Evolutionary conservation across 2,888 invertebrate genomes (phyloP).

Genomic region (Ophion slaviceki): DNA sequence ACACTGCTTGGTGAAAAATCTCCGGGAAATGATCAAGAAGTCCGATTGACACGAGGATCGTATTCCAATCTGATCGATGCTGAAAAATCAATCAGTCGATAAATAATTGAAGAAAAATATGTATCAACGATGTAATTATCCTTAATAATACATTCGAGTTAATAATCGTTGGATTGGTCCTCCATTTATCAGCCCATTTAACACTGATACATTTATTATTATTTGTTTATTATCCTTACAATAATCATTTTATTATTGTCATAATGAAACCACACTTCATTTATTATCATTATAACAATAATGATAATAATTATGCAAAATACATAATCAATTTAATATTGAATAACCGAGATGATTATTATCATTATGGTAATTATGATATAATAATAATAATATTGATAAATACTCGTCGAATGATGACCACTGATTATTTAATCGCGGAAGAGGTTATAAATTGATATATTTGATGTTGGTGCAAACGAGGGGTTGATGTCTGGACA

Average conservation of each 20-base stretch:
- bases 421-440: background rate
- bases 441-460: background rate
- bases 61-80: background rate
- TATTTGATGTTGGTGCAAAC: background rate
- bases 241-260: too few relatives aligned
- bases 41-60: constrained; percentile 38
- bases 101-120: background rate
- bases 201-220: too few relatives aligned
- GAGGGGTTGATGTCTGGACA: constrained; percentile 19
- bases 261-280: too few relatives aligned
- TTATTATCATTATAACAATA: too few relatives aligned
- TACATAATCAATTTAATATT: background rate
- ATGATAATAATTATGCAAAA: too few relatives aligned
- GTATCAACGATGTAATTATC: background rate
- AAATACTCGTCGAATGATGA: background rate
- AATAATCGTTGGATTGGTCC: too few relatives aligned
- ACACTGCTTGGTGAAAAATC: constrained; percentile 65
- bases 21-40: constrained; percentile 71
- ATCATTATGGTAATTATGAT: constrained; percentile 24
- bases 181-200: too few relatives aligned
- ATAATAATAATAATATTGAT: background rate
- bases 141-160: too few relatives aligned
- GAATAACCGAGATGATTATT: constrained; percentile 8
- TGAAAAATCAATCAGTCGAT: background rate
- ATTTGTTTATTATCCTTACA: too few relatives aligned